phyloP scores from a whole-genome alignment of 2,888 invertebrate genomes.

The Drosophila greeni region DNA sequence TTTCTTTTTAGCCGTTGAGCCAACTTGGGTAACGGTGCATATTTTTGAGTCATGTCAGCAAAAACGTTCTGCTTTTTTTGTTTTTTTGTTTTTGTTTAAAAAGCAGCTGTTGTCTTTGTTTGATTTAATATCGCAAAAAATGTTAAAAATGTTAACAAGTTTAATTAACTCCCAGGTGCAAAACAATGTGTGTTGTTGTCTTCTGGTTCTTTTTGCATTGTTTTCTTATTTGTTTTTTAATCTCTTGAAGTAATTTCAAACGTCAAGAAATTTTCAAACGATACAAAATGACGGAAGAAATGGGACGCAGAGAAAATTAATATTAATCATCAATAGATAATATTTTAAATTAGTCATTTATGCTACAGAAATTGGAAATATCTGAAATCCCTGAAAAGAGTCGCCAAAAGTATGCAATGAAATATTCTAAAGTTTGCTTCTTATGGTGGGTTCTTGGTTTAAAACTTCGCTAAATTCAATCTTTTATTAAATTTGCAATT shows the following conservation, averaged over 20 bases:
- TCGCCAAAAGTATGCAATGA: background rate
- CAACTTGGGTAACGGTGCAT: conserved; percentile 59
- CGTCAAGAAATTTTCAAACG: background rate
- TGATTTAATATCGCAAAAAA: background rate
- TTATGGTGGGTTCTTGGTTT: no score
- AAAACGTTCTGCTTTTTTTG: background rate
- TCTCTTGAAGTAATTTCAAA: background rate
- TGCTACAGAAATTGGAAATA: background rate
- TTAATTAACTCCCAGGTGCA: background rate
- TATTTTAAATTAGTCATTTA: no score
- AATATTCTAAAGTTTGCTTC: background rate
- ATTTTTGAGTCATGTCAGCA: conserved; percentile 50
- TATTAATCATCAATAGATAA: no score
- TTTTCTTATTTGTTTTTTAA: background rate
- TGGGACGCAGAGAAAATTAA: no score
- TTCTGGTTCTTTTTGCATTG: background rate
- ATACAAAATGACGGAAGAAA: no score
- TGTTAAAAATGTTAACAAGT: background rate
- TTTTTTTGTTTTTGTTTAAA: background rate
- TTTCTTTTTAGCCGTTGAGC: conserved; percentile 19
- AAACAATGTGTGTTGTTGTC: background rate
- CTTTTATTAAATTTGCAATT: no score
- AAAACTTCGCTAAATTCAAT: no score
- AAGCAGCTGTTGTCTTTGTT: conserved; percentile 31
- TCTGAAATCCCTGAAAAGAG: background rate